phyloP scores from a whole-genome alignment of 2,888 invertebrate species.

The Dicranocentrus wangi region DNA sequence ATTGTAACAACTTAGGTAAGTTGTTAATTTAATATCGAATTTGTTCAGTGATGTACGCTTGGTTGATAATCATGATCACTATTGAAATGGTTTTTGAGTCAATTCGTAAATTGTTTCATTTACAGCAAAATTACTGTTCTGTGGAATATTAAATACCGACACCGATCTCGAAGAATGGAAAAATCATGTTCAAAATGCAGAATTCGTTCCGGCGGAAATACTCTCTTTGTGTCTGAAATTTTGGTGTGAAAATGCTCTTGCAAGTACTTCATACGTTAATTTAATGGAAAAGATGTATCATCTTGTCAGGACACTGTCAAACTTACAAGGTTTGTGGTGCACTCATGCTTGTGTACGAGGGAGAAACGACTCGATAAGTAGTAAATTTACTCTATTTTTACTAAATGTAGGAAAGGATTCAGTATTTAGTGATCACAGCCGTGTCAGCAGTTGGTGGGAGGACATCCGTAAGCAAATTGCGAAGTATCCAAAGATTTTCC shows the following conservation, averaged over 20 bases:
- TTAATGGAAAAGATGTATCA: conserved; percentile 70
- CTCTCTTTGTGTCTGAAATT: conserved; percentile 65
- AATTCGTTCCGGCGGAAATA: conserved; percentile 63
- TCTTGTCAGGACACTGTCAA: conserved; percentile 78
- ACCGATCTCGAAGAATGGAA: conserved; percentile 68
- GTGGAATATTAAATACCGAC: conserved; percentile 69
- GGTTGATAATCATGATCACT: too few species aligned
- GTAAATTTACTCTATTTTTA: not conserved
- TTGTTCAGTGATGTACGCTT: too few species aligned
- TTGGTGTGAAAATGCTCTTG: conserved; percentile 69
- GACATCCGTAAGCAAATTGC: conserved; percentile 83
- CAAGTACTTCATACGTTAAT: conserved; percentile 64
- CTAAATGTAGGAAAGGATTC: conserved; percentile 20
- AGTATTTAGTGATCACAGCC: conserved; percentile 81
- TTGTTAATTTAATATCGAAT: too few species aligned
- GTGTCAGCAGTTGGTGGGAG: conserved; percentile 88
- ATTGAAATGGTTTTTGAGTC: too few species aligned
- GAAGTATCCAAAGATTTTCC: conserved; percentile 84
- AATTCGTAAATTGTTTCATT: too few species aligned
- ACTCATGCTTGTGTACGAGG: not conserved
- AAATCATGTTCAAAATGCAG: conserved; percentile 58
- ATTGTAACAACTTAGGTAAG: conserved; percentile 50
- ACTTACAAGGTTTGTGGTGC: conserved; percentile 75
- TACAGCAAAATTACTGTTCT: conserved; percentile 63
- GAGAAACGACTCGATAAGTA: not conserved